Percentiles rank a stretch among this genome's conserved stretches.
phyloP scores from a whole-genome alignment of 2,888 invertebrate genomes.

The Micoletzkya japonica region DNA sequence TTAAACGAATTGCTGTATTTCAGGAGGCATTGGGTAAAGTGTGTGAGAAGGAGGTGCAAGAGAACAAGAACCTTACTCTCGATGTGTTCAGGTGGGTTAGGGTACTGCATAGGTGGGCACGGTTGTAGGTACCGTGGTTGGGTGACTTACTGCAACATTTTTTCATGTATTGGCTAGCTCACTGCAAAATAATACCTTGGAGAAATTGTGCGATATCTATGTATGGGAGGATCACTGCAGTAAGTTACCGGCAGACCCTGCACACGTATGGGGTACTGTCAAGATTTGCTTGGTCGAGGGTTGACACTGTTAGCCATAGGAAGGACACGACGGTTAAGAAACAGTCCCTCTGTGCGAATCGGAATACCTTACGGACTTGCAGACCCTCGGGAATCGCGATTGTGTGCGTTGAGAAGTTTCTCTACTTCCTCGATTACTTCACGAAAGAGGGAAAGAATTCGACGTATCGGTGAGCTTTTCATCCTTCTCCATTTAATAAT shows the following conservation, averaged over 20 bases:
- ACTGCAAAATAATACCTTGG: no score
- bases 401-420: constrained; percentile 54
- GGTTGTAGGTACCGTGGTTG: no score
- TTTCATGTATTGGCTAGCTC: no score
- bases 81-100: constrained; percentile 11
- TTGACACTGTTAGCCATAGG: background rate
- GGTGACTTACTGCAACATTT: no score
- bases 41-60: constrained; percentile 13
- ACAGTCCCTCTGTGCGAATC: no score
- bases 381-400: constrained; percentile 38
- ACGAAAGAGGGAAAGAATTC: constrained; percentile 32
- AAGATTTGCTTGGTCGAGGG: background rate
- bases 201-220: no score
- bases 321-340: background rate
- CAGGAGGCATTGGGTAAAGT: constrained; percentile 11
- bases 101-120: background rate
- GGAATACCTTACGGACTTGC: background rate
- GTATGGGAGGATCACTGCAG: no score
- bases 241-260: no score
- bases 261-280: background rate
- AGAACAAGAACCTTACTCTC: constrained; percentile 11
- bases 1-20: background rate
- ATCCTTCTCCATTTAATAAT: background rate
- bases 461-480: constrained; percentile 33
- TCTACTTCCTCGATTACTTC: constrained; percentile 51